Base-by-base conservation (phyloP, 2,113 vertebrate species). In the Nipponia nippon region DNA sequence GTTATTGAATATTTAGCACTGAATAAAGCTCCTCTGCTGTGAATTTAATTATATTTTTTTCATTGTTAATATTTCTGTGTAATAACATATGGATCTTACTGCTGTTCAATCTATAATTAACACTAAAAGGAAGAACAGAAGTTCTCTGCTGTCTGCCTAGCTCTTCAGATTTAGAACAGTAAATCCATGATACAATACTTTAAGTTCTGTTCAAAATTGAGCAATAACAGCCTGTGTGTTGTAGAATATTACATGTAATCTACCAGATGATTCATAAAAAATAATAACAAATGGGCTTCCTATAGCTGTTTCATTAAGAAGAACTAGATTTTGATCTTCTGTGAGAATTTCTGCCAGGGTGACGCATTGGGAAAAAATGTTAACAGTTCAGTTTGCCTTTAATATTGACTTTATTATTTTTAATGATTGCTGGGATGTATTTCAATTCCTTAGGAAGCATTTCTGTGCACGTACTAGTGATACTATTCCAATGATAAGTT, bases 331-430 rank as follows among this genome's bases (percentile, higher is more conserved):
- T 72, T 77, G 30, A 21, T 59, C 36, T 93, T 84, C 27, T 34
- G 16, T 65, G 47, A 65, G 58, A 96, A 92, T 42, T 91, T 80
- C 81, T 85, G 32, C 16, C n/a, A 72, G 49, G 30, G 5, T 65
- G 15, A 80, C 20, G 53, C 2, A 3, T 5, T 17, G 23, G 23
- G 34, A 76, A 94, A 94, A 90, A 86, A 26, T 17, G 18, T 79
- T 92, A 77, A 36, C 34, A 91, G 42, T 66, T 75, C 75, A 29
- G 14, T 78, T 91, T 94, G 73, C 25, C 26, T 91, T 95, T 55
- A 70, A 47, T 62, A 83, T 58, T 49, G 27, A 8, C 27, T 97
- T 91, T 87, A 96, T 88, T 95, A 66, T 83, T 87, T 83, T 70
- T 59, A 73, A 71, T 85, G 59, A 49, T 76, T 62, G 21, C 42